phyloP scores from a whole-genome alignment of 92 coral and sea anemone species.

The Epizoanthus fatuus region DNA sequence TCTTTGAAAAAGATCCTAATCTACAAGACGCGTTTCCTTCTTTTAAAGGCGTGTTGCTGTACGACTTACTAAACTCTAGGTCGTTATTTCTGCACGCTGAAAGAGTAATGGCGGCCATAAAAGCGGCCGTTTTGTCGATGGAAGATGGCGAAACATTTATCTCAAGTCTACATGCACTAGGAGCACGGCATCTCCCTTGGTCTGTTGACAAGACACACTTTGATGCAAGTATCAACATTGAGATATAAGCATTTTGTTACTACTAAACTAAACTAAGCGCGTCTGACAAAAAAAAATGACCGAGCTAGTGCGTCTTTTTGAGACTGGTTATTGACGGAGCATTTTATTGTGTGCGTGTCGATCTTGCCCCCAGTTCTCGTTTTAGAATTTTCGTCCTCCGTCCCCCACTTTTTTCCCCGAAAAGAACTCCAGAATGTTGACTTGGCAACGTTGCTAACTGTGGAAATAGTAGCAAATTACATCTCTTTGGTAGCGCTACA shows the following conservation, averaged over 20 bases:
- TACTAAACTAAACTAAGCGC: no score
- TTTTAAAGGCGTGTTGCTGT: conserved; percentile 75
- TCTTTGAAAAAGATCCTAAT: conserved; percentile 75
- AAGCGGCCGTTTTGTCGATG: conserved; percentile 69
- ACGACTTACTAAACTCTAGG: conserved; percentile 79
- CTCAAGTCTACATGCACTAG: conserved; percentile 64
- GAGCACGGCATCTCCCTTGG: conserved; percentile 76
- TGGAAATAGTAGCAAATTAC: no score
- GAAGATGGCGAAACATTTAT: conserved; percentile 71
- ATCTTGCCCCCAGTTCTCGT: neutral
- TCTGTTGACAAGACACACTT: conserved; percentile 64
- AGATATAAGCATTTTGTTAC: no score
- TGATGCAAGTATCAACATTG: conserved; percentile 57
- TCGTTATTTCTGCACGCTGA: conserved; percentile 82
- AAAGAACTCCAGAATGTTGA: no score
- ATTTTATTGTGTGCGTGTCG: no score
- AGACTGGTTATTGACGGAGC: no score
- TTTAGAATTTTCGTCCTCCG: neutral
- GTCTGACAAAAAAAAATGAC: no score
- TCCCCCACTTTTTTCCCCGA: no score
- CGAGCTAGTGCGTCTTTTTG: no score
- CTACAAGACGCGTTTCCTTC: conserved; percentile 80
- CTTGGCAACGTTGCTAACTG: no score
- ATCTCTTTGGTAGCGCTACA: no score
- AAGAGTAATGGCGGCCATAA: conserved; percentile 79